Percentiles rank a stretch among this genome's conserved stretches.
Evolutionary conservation across 2,113 vertebrate genomes (phyloP).

Genomic region (Chaetura pelagica): DNA sequence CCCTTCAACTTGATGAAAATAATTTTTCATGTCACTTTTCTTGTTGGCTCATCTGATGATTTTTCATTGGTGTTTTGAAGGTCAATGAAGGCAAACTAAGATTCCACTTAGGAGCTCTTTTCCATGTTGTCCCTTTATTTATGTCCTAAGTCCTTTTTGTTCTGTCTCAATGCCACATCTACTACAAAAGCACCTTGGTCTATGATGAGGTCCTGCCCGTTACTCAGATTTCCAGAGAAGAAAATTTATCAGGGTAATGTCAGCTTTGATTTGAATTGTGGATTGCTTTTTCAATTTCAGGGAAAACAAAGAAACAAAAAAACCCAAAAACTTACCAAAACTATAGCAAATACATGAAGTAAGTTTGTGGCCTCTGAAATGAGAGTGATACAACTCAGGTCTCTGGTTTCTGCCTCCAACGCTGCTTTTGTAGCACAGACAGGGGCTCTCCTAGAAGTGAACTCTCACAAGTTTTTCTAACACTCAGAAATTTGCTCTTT

Average conservation of each 20-base stretch:
- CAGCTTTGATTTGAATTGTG: not conserved
- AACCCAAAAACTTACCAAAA: not conserved
- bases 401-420: not conserved
- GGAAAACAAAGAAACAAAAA: not conserved
- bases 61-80: not conserved
- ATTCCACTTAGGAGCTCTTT: not conserved
- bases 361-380: not conserved
- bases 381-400: not conserved
- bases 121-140: accelerated
- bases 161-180: not conserved
- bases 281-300: not conserved
- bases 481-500: not conserved
- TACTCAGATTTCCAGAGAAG: not conserved
- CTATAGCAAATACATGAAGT: not conserved
- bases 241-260: not conserved
- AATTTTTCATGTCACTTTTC: not conserved
- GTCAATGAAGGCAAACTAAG: not conserved
- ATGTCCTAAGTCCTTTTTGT: not conserved
- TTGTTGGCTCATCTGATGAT: not conserved
- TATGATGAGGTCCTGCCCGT: not conserved
- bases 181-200: not conserved
- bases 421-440: not conserved
- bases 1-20: not conserved
- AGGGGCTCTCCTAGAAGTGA: not conserved
- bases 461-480: not conserved